Evolutionary conservation across 2,113 vertebrate genomes (phyloP).

Genomic region (Eira barbara): DNA sequence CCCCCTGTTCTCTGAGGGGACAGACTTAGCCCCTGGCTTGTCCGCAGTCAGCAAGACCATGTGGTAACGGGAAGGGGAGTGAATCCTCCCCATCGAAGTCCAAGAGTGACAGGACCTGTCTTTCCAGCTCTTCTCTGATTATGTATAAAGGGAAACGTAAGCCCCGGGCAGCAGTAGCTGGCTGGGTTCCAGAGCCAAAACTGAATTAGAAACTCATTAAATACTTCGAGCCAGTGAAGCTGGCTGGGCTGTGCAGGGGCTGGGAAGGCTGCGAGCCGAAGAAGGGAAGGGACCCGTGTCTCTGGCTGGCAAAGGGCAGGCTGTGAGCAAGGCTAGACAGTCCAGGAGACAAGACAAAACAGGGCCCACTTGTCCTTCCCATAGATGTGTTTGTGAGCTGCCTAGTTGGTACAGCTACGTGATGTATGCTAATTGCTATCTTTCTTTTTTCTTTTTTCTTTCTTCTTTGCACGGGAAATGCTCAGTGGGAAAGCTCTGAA

Average conservation of each 20-base stretch:
- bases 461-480: background rate
- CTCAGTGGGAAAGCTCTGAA: conserved; percentile 4
- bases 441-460: background rate
- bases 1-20: background rate
- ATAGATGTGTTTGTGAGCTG: background rate
- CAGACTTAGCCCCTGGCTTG: background rate
- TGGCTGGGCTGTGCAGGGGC: background rate
- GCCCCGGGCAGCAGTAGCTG: background rate
- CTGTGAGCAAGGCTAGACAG: background rate
- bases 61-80: background rate
- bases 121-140: background rate
- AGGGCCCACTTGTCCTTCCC: background rate
- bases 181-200: conserved; percentile 50
- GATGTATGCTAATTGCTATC: conserved; percentile 50
- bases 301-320: conserved; percentile 40
- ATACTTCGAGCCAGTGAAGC: conserved; percentile 47
- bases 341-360: conserved; percentile 30
- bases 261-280: background rate
- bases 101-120: background rate
- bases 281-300: conserved; percentile 22
- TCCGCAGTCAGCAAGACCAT: background rate
- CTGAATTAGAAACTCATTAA: conserved; percentile 71
- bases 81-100: conserved; percentile 35
- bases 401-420: background rate
- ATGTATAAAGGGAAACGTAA: conserved; percentile 46